Percentiles rank a stretch among this genome's conserved stretches.
Evolutionary conservation across 2,888 invertebrate species (phyloP).

Genomic region (Schizaphis graminum): DNA sequence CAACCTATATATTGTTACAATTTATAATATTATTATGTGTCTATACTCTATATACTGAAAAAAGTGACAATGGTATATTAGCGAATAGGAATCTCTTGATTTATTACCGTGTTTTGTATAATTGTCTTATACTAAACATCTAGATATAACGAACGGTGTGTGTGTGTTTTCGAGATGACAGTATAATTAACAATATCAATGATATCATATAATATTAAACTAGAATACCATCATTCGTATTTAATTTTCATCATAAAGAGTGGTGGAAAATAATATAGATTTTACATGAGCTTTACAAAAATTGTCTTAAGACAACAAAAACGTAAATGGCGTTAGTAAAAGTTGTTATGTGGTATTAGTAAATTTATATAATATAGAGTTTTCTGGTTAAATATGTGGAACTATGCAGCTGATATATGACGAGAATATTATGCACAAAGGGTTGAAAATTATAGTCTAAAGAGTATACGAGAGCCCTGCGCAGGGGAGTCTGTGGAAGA

Average conservation of each 20-base stretch:
- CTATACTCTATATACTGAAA: not conserved
- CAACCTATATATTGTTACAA: not conserved
- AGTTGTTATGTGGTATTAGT: not conserved
- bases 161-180: not conserved
- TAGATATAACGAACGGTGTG: not conserved
- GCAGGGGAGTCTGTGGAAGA: constrained; percentile 22
- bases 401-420: not conserved
- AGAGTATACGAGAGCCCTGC: not conserved
- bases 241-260: not conserved
- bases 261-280: constrained; percentile 18
- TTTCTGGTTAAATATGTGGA: not conserved
- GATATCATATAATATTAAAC: not conserved
- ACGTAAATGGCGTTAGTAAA: not conserved
- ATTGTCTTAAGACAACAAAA: not conserved
- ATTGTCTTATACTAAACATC: not conserved
- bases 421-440: constrained; percentile 32
- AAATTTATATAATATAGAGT: not conserved
- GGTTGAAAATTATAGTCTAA: constrained; percentile 13
- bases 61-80: not conserved
- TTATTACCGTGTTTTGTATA: not conserved
- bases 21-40: not conserved
- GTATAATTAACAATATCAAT: not conserved
- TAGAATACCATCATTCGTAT: not conserved
- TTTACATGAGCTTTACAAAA: not conserved
- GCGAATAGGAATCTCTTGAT: not conserved